A percentile compares a stretch with the other conserved stretches of the same genome.
Evolutionary conservation across 2,888 invertebrate genomes (phyloP).

Genomic region (Drosophila pegasa): DNA sequence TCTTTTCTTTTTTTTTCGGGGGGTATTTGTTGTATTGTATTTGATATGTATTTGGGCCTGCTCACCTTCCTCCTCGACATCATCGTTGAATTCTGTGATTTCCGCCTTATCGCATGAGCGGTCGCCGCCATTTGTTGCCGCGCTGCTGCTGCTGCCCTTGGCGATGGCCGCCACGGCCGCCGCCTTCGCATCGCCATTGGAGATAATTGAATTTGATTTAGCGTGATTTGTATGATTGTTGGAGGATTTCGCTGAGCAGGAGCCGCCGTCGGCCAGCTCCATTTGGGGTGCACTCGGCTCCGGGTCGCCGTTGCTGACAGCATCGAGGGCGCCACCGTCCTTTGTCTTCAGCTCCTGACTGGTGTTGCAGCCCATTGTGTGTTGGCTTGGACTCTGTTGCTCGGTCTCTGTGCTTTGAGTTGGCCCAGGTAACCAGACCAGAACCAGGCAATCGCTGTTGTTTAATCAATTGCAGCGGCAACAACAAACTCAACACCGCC

Average conservation of each 20-base stretch:
- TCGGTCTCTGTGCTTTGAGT: constrained; percentile 48
- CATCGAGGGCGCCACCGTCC: constrained; percentile 75
- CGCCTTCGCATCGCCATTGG: constrained; percentile 79
- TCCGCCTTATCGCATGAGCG: constrained; percentile 79
- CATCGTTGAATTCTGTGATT: constrained; percentile 78
- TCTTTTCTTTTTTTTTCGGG: too few relatives aligned
- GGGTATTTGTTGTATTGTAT: constrained; percentile 14
- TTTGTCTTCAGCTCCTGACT: constrained; percentile 86
- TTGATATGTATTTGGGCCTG: constrained; percentile 17
- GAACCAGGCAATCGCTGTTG: constrained; percentile 54
- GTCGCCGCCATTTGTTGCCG: constrained; percentile 67
- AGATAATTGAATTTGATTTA: constrained; percentile 82
- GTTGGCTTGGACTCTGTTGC: constrained; percentile 33
- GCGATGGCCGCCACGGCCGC: constrained; percentile 42
- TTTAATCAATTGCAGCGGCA: constrained; percentile 79
- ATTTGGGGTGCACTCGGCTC: constrained; percentile 66
- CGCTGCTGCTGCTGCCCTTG: constrained; percentile 26
- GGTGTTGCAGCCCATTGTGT: constrained; percentile 87
- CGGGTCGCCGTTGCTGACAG: constrained; percentile 65
- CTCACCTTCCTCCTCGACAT: constrained; percentile 81
- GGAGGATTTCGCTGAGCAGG: constrained; percentile 51
- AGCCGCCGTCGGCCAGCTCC: constrained; percentile 55
- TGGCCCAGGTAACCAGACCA: constrained; percentile 70
- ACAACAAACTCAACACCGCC: constrained; percentile 40
- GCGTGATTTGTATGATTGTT: constrained; percentile 79